A percentile compares a stretch with the other conserved stretches of the same genome.
Conservation (phyloP, 2,797 vertebrate species). For the Pantherophis vulpinus region DNA sequence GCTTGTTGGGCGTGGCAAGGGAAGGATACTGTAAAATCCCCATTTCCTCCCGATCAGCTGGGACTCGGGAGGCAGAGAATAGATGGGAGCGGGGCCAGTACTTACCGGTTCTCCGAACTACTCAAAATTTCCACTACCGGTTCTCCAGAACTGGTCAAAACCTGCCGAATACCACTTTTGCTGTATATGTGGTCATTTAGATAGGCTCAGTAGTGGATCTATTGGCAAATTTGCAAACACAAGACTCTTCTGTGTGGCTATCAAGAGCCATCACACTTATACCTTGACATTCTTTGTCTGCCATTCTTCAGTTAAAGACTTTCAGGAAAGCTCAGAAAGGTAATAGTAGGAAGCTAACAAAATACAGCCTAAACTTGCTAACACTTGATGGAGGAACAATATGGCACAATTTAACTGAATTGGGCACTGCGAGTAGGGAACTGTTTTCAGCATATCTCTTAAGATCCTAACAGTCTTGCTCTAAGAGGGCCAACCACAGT, state of each 20-base stretch:
- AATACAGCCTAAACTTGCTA: neutral
- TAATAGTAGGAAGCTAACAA: neutral
- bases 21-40: too few species aligned
- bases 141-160: too few species aligned
- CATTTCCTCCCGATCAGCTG: too few species aligned
- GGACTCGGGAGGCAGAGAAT: too few species aligned
- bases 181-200: neutral
- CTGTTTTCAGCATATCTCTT: neutral
- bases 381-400: neutral
- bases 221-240: neutral
- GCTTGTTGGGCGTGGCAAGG: too few species aligned
- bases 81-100: too few species aligned
- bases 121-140: too few species aligned
- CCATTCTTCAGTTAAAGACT: neutral
- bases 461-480: neutral
- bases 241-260: neutral
- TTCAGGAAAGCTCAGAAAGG: neutral
- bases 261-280: neutral
- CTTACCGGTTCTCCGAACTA: too few species aligned
- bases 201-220: neutral
- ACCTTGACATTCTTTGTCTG: neutral
- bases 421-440: neutral
- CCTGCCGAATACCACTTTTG: too few species aligned
- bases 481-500: neutral
- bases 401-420: neutral